Percentiles rank a stretch among this genome's conserved stretches.
phyloP scores from a whole-genome alignment of 1,140 invertebrate species.

The Trissolcus basalis region DNA sequence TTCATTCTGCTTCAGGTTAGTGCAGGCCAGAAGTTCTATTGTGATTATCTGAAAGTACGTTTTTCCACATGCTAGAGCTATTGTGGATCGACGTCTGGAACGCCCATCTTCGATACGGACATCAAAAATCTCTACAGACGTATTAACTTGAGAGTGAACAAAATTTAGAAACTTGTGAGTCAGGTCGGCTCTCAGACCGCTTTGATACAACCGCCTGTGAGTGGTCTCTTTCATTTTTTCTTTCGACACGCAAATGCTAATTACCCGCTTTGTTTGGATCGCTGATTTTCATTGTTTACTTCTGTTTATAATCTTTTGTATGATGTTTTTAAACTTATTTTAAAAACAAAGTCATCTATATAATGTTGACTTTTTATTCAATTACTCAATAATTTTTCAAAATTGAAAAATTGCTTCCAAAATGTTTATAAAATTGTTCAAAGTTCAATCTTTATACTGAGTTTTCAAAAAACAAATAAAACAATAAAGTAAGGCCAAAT shows the following conservation, averaged over 20 bases:
- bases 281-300: conserved; percentile 25
- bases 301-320: conserved; percentile 24
- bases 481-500: too few species aligned
- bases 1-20: conserved; percentile 20
- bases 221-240: conserved; percentile 55
- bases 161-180: conserved; percentile 63
- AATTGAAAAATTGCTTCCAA: too few species aligned
- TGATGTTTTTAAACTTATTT: too few species aligned
- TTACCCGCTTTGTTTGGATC: conserved; percentile 53
- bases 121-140: conserved; percentile 45
- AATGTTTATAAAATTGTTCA: too few species aligned
- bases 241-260: conserved; percentile 59
- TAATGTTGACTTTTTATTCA: too few species aligned
- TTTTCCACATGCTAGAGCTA: conserved; percentile 30
- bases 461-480: conserved; percentile 22
- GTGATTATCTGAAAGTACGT: conserved; percentile 26
- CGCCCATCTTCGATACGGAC: conserved; percentile 39
- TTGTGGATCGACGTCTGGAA: conserved; percentile 32
- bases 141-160: conserved; percentile 53
- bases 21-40: conserved; percentile 13
- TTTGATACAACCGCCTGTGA: conserved; percentile 55
- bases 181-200: conserved; percentile 55
- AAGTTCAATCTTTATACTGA: too few species aligned
- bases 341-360: too few species aligned
- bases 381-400: too few species aligned